Base-by-base conservation (phyloP, 2,797 vertebrate species). In the Tamandua tetradactyla region DNA sequence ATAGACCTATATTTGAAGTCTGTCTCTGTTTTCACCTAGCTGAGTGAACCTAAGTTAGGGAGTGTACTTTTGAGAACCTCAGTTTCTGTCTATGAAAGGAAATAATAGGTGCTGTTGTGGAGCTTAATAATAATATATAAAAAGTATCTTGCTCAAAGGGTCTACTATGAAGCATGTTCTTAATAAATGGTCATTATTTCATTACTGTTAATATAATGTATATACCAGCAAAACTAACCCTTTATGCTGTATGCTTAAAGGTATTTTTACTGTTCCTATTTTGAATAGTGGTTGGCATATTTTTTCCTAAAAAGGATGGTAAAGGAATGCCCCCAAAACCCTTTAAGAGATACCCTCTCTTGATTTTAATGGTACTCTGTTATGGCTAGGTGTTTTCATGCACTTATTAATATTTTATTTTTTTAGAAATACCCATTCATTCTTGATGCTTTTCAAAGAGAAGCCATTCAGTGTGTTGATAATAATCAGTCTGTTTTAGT, bases 401-500 rank as follows among this genome's bases (percentile, higher is more conserved):
- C 35, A 40, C 14, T 57, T 89, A 64, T 59, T 81, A 87, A 72
- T 40, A 25, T 49, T 85, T 94, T 97, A 1, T 96, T 69, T 89
- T n/a, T 98, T n/a, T 97, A 99, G 99, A 99, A 99, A 95, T 99
- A 99, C 94, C 99, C 99, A 0, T 99, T 99, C 95, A 97, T 99
- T 96, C 99, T 99, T 37, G 99, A 99, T 97, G 99, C 99, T 14
- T 99, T 99, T 97, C 99, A 99, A 97, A 99, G 99, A 76, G 99
- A 99, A 97, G 99, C 99, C 89, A 98, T 99, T 97, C 98, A 99
- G 52, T 99, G 99, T 96, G 99, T 99, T 4, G 99, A 99, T 98
- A 99, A 99, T 97, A 99, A 99, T 94, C 99, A 99, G 97, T 99
- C 99, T 42, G 99, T 99, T 55, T 98, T 99, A 40, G 99, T 99